These are phyloP conservation scores for Gonocerus acuteangulatus DNA, from an alignment of 2,888 invertebrate species.

Conservation along the genomic window DNA sequence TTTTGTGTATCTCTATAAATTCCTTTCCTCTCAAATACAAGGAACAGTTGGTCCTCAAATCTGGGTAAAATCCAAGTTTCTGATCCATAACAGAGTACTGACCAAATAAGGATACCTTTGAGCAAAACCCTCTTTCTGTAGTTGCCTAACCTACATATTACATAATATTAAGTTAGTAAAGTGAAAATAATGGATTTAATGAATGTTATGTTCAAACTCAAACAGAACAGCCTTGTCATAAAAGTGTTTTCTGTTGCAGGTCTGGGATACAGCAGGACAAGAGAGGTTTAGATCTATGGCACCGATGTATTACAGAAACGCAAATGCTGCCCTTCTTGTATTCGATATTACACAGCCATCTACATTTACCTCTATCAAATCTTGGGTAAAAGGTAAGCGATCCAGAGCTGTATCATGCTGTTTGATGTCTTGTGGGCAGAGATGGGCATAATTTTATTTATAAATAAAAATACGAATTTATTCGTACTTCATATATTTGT, in stretches of 20 bases:
- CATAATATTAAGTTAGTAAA: no score
- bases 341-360: conserved; percentile 73
- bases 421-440: background rate
- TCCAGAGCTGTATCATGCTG: background rate
- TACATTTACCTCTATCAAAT: conserved; percentile 70
- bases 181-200: no score
- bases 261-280: conserved; percentile 86
- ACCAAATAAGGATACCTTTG: no score
- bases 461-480: no score
- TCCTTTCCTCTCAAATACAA: no score
- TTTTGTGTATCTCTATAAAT: no score
- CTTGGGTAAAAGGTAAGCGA: conserved; percentile 68
- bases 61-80: no score
- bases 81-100: no score
- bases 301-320: conserved; percentile 89
- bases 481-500: no score
- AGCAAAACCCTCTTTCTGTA: background rate
- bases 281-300: conserved; percentile 85
- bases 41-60: no score
- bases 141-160: no score
- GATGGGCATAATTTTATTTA: no score
- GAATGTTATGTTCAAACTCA: background rate
- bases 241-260: conserved; percentile 46
- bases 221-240: background rate
- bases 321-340: conserved; percentile 79